phyloP scores from a whole-genome alignment of 2,888 invertebrate genomes.

The Tenthredo scrophulariae region DNA sequence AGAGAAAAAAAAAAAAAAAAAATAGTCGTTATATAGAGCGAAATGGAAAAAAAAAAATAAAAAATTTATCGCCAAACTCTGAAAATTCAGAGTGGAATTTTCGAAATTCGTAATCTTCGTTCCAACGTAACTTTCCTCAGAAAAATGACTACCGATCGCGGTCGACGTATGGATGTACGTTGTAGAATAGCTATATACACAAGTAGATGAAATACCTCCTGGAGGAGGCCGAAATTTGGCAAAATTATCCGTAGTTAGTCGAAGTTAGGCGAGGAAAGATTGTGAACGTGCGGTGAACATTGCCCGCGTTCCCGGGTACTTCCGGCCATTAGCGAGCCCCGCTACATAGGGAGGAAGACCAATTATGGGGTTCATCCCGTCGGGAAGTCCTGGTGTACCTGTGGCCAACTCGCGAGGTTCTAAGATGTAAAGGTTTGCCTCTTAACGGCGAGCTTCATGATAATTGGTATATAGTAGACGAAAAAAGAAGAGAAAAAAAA shows the following conservation, averaged over 20 bases:
- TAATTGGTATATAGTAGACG: neutral
- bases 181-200: neutral
- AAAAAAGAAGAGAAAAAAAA: neutral
- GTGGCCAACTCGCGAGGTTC: neutral
- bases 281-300: slow-evolving; percentile 12
- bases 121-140: neutral
- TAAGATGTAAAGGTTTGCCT: slow-evolving; percentile 8
- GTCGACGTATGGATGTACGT: neutral
- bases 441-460: slow-evolving; percentile 12
- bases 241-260: slow-evolving; percentile 22
- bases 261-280: slow-evolving; percentile 37
- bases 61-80: neutral
- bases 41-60: neutral
- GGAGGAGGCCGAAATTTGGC: neutral
- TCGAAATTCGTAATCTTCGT: neutral
- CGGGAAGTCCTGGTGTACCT: slow-evolving; percentile 38
- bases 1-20: neutral
- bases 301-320: slow-evolving; percentile 41
- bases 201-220: neutral
- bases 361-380: slow-evolving; percentile 48
- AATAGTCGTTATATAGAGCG: neutral
- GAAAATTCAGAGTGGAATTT: neutral
- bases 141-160: neutral
- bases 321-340: slow-evolving; percentile 48
- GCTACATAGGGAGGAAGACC: slow-evolving; percentile 30